Base-by-base conservation (phyloP, 1,140 invertebrate species). In the Portunus trituberculatus region DNA sequence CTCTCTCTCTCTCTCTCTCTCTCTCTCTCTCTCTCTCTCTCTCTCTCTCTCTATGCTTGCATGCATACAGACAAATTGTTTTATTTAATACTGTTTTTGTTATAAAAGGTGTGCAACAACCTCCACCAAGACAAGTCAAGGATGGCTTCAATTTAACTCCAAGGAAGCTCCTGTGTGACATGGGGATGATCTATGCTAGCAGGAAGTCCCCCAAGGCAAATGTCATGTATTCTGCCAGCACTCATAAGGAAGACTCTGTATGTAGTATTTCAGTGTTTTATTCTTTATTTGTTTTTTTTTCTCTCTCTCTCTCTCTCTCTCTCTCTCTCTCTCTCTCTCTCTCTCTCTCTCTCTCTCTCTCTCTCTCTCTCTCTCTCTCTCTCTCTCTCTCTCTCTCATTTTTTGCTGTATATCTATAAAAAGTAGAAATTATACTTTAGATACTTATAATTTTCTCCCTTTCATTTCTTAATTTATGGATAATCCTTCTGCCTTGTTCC, bases 1-100 rank as follows among this genome's bases (percentile, higher is more conserved):
- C 83, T n/a, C 83, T n/a, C 83, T n/a, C 83, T 31, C 83, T n/a
- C 83, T n/a, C 83, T n/a, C 83, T n/a, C 83, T n/a, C 83, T n/a
- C 83, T 31, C 83, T n/a, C 83, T n/a, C 83, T n/a, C 83, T n/a
- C 83, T n/a, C 83, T n/a, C 83, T n/a, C 83, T n/a, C 83, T n/a
- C 83, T 31, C 83, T n/a, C 83, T 31, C 83, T 31, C 83, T 31
- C 83, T 31, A 14, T 2, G 16, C 0, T 59, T 59, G 52, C 52
- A 0, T 59, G 52, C 52, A 59, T 14, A 20, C 52, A 20, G 12
- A 10, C 0, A 59, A 59, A 59, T 2, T 2, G 16, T 59, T 59
- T 59, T 59, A 39, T 92, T 20, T 52, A 52, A 67, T 28, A 67
- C 0, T 67, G 28, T 93, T 86, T 48, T 10, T 28, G 16, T 52